These are phyloP conservation scores for Scolanthus callimorphus DNA, from an alignment of 92 coral and sea anemone genomes.

Conservation along the genomic window DNA sequence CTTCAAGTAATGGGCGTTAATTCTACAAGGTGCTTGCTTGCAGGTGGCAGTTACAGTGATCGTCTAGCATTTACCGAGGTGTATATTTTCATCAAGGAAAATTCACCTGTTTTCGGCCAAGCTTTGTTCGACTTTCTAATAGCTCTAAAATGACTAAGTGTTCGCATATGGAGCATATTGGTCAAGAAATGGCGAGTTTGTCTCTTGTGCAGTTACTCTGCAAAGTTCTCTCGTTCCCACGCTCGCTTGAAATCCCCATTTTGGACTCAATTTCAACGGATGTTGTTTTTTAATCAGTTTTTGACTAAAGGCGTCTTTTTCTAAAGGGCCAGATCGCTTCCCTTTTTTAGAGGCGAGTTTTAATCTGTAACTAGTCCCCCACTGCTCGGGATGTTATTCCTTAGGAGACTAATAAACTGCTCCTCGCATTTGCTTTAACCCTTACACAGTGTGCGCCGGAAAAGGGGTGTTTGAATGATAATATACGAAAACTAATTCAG, in stretches of 20 bases:
- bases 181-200: too few relatives aligned
- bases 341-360: background rate
- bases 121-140: slow-evolving; percentile 51
- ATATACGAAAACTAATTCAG: too few relatives aligned
- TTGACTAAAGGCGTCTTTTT: background rate
- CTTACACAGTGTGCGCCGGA: background rate
- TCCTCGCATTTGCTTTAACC: background rate
- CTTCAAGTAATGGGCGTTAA: slow-evolving; percentile 66
- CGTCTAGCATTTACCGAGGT: slow-evolving; percentile 19
- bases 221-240: too few relatives aligned
- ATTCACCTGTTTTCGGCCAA: slow-evolving; percentile 46
- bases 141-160: slow-evolving; percentile 66
- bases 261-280: background rate
- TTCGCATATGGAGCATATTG: too few relatives aligned
- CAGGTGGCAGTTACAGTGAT: slow-evolving; percentile 75
- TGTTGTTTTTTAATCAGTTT: slow-evolving; percentile 1
- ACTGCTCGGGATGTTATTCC: background rate
- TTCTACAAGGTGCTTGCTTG: slow-evolving; percentile 55
- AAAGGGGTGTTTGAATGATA: too few relatives aligned
- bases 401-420: slow-evolving; percentile 2
- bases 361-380: background rate
- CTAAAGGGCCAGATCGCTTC: background rate
- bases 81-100: slow-evolving; percentile 36
- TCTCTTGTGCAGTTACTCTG: too few relatives aligned
- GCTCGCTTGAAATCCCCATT: background rate